Evolutionary conservation across 2,888 invertebrate species (phyloP).

Genomic region (Eudasyphora cyanicolor): DNA sequence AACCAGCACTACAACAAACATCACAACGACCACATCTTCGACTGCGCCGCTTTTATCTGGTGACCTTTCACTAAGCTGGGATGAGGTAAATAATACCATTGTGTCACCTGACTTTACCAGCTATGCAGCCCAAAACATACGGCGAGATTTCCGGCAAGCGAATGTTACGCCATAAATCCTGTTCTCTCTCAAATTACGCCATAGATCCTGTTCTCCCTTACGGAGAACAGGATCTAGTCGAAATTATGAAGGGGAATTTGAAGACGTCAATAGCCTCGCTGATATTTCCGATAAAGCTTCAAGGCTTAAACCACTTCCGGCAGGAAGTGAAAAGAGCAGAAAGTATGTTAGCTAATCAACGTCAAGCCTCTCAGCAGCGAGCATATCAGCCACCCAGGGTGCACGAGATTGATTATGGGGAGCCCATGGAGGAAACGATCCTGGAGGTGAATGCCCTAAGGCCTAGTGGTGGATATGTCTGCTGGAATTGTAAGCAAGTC

Average conservation of each 20-base stretch:
- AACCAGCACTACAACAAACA: no score
- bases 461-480: neutral
- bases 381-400: neutral
- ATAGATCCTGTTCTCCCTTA: neutral
- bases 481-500: no score
- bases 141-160: no score
- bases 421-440: neutral
- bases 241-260: slow-evolving; percentile 21
- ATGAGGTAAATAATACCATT: no score
- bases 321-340: slow-evolving; percentile 26
- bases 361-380: neutral
- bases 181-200: neutral
- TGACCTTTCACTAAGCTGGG: no score
- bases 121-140: no score
- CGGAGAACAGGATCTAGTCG: neutral
- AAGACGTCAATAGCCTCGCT: slow-evolving; percentile 7
- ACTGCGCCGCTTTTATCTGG: no score
- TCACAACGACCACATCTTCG: no score
- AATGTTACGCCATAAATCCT: neutral
- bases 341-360: neutral
- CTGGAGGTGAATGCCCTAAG: neutral
- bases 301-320: neutral
- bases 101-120: no score
- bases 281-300: neutral
- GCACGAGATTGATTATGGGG: neutral